A percentile compares a stretch with the other conserved stretches of the same genome.
Conservation (phyloP, 2,888 invertebrate species). For the Cepaea hortensis region DNA sequence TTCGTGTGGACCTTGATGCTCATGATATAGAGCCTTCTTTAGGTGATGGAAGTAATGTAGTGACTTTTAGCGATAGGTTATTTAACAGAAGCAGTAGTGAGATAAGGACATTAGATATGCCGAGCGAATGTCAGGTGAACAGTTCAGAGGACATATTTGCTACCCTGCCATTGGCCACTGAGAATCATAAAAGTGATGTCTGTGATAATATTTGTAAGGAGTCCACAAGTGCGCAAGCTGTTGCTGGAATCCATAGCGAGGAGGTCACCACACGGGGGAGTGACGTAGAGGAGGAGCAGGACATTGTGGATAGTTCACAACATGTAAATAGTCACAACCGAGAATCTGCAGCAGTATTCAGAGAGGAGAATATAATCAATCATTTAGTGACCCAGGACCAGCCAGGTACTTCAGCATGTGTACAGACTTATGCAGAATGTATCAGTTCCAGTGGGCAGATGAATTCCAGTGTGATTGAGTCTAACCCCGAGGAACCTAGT, state of each 20-base stretch:
- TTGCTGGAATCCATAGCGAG: neutral
- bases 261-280: neutral
- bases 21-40: constrained; percentile 47
- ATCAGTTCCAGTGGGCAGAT: constrained; percentile 45
- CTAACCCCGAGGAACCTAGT: constrained; percentile 11
- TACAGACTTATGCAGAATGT: constrained; percentile 19
- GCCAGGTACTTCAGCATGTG: constrained; percentile 14
- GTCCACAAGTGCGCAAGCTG: constrained; percentile 24
- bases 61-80: constrained; percentile 32
- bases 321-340: constrained; percentile 38
- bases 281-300: neutral
- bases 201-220: constrained; percentile 47
- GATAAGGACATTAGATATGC: neutral
- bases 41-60: constrained; percentile 30
- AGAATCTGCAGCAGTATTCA: constrained; percentile 26
- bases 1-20: constrained; percentile 47
- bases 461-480: neutral
- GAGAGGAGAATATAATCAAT: neutral
- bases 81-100: constrained; percentile 29
- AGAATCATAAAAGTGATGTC: constrained; percentile 21
- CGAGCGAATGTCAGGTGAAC: constrained; percentile 52
- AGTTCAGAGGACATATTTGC: constrained; percentile 50
- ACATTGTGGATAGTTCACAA: constrained; percentile 45
- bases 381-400: neutral
- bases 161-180: constrained; percentile 20